These are phyloP conservation scores for Cromileptes altivelis DNA, from an alignment of 2,113 vertebrate species.

Conservation along the genomic window DNA sequence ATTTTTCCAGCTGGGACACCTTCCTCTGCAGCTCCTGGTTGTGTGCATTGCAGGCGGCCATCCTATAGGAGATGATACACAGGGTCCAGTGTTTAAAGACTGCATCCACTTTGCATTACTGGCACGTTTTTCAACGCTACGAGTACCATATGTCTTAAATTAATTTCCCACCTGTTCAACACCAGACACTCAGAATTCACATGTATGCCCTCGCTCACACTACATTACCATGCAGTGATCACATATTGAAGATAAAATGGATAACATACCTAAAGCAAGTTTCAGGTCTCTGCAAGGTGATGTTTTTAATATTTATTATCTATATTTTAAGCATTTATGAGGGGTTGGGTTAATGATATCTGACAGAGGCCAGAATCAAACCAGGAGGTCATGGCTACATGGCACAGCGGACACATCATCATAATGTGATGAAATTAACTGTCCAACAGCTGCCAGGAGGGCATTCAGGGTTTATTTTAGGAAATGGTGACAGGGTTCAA, in stretches of 20 bases:
- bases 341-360: background rate
- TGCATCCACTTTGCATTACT: background rate
- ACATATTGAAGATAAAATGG: background rate
- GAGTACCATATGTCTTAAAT: background rate
- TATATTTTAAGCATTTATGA: background rate
- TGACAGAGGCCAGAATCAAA: background rate
- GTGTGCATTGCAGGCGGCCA: conserved; percentile 91
- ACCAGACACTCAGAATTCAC: too few relatives aligned
- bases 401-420: background rate
- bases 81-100: background rate
- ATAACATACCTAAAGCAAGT: background rate
- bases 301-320: background rate
- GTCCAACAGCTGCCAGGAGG: background rate
- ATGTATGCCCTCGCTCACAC: background rate
- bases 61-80: conserved; percentile 78
- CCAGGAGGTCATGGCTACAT: background rate
- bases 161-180: background rate
- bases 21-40: conserved; percentile 97
- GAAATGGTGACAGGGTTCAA: background rate
- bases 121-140: background rate
- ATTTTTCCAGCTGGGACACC: conserved; percentile 95
- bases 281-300: background rate
- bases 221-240: background rate
- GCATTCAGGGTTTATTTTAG: background rate
- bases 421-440: background rate